A percentile compares a stretch with the other conserved stretches of the same genome.
Evolutionary conservation across 92 coral and sea anemone genomes (phyloP).

Genomic region (Parazoanthus swiftii): DNA sequence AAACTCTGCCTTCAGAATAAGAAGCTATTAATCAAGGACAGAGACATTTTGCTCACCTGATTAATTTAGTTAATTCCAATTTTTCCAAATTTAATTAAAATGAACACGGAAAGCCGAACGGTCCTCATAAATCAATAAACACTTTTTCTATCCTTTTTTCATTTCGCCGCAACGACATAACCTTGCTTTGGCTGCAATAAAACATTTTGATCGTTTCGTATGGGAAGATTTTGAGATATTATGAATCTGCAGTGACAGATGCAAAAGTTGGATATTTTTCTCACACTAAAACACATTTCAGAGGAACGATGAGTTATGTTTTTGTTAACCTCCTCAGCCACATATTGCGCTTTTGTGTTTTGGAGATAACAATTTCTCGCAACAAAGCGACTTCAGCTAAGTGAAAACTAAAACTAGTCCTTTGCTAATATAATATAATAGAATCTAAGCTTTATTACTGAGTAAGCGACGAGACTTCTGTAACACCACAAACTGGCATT

Average conservation of each 20-base stretch:
- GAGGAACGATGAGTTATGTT: slow-evolving; percentile 41
- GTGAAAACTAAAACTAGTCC: slow-evolving; percentile 42
- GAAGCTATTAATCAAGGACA: slow-evolving; percentile 47
- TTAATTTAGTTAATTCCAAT: slow-evolving; percentile 46
- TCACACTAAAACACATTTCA: slow-evolving; percentile 45
- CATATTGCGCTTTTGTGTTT: slow-evolving; percentile 46
- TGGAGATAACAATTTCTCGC: slow-evolving; percentile 41
- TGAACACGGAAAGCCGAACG: slow-evolving; percentile 33
- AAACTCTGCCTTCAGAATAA: slow-evolving; percentile 25
- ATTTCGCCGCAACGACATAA: slow-evolving; percentile 30
- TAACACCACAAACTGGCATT: not conserved
- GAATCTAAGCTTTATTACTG: slow-evolving; percentile 25
- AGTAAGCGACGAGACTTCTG: slow-evolving; percentile 17
- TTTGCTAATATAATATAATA: slow-evolving; percentile 25
- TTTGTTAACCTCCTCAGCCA: slow-evolving; percentile 44
- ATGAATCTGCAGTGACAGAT: slow-evolving; percentile 31
- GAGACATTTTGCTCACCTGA: slow-evolving; percentile 35
- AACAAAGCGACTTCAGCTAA: slow-evolving; percentile 36
- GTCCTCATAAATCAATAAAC: slow-evolving; percentile 31
- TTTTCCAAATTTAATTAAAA: slow-evolving; percentile 41
- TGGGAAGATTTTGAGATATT: slow-evolving; percentile 40
- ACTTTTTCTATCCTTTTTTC: not conserved
- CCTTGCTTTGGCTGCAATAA: slow-evolving; percentile 33
- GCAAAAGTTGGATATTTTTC: slow-evolving; percentile 20
- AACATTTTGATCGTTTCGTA: slow-evolving; percentile 40